These are phyloP conservation scores for Lagopus leucura DNA, from an alignment of 2,113 vertebrate genomes.

Conservation along the genomic window DNA sequence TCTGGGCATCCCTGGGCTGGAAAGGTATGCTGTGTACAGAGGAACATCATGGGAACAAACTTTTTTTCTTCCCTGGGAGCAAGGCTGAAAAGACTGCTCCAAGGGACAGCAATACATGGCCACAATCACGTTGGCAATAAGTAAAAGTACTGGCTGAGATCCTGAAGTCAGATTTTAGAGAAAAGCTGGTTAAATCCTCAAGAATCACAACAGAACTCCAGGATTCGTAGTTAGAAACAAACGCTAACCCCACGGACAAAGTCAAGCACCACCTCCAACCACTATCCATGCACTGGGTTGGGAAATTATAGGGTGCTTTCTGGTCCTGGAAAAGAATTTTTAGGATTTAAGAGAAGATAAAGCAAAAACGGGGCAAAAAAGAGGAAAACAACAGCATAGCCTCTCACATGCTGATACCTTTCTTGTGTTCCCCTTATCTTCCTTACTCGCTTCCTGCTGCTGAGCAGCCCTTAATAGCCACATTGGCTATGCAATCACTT, in stretches of 20 bases:
- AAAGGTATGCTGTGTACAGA: neutral
- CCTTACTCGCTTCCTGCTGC: neutral
- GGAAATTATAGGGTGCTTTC: neutral
- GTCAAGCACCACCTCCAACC: neutral
- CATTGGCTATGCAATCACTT: accelerated
- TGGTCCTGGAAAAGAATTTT: neutral
- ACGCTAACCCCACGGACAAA: accelerated
- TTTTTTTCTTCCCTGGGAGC: neutral
- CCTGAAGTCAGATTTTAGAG: neutral
- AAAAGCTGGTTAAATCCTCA: neutral
- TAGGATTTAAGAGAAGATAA: neutral
- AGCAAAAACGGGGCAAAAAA: neutral
- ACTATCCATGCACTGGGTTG: neutral
- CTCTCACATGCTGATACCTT: neutral
- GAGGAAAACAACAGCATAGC: accelerated
- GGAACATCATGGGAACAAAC: neutral
- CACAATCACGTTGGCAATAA: neutral
- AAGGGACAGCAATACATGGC: neutral
- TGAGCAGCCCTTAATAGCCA: accelerated
- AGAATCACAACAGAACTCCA: neutral
- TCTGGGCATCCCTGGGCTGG: neutral
- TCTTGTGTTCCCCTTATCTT: accelerated
- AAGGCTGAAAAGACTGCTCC: neutral
- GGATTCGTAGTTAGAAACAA: neutral
- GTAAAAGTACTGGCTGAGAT: neutral